Conservation (phyloP, 2,113 vertebrate species). For the Coracopsis vasa region DNA sequence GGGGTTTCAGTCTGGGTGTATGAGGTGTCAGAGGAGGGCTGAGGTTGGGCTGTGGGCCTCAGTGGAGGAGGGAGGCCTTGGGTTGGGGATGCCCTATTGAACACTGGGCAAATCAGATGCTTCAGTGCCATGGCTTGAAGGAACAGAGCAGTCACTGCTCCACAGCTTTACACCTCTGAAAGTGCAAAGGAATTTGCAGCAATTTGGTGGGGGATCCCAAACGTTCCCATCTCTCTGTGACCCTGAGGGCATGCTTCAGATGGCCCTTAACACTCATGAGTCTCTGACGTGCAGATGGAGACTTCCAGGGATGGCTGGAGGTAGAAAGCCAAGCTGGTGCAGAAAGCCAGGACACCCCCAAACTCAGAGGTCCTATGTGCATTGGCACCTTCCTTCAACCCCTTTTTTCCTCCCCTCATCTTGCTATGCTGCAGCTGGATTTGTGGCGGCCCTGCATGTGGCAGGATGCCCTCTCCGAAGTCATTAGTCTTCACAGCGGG, state of each 20-base stretch:
- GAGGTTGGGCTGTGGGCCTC: accelerated
- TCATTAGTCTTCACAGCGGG: conserved; percentile 67
- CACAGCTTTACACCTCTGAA: background rate
- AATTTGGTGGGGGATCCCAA: background rate
- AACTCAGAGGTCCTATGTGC: background rate
- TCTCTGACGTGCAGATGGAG: accelerated
- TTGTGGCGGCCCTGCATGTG: background rate
- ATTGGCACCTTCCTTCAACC: background rate
- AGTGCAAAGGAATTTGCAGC: background rate
- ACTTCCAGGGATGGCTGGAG: background rate
- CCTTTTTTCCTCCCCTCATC: background rate
- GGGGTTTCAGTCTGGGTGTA: background rate
- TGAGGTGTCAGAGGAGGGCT: background rate
- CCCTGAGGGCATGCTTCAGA: background rate
- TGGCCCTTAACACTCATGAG: background rate
- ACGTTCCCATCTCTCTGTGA: background rate
- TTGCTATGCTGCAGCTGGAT: background rate
- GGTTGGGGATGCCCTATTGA: accelerated
- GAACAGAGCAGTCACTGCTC: background rate
- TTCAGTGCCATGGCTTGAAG: background rate
- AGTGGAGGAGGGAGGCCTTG: accelerated
- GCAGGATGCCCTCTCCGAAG: conserved; percentile 63
- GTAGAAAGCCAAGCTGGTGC: background rate
- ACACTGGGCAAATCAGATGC: background rate
- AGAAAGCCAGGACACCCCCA: background rate